Base-by-base conservation (phyloP, 2,113 vertebrate species). In the Periophthalmus modestus region DNA sequence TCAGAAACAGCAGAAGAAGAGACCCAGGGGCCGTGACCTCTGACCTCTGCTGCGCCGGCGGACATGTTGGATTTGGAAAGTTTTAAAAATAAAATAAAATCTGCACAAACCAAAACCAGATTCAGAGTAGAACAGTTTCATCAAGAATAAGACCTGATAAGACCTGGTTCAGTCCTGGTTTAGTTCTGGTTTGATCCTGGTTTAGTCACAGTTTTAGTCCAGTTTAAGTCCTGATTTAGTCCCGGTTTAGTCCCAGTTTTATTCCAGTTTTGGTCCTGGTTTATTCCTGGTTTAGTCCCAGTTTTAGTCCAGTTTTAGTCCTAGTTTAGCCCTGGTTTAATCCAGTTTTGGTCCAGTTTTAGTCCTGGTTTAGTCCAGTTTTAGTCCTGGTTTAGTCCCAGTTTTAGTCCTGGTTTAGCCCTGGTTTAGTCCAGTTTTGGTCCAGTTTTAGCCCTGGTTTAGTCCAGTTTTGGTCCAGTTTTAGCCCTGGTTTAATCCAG, bases 321-420 rank as follows among this genome's bases (percentile, higher is more conserved):
- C 58, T 61, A 28, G 58, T 34, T 61, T 61, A 61, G 58, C 0
- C 58, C 58, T 34, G 28, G 58, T 61, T 61, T 61, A 61, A 28
- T 33, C 58, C 28, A 18, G 58, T 24, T 61, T 61, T 61, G 18
- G 58, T 33, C 58, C 58, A 16, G 58, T 23, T 59, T 59, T 24
- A 59, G 57, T 13, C 57, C 57, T 3, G 58, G 1, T 24, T 24
- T 61, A 24, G 58, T 61, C 16, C 6, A 16, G 58, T 24, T 12
- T 12, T 59, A 11, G 2, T 58, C 13, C 55, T 58, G 55, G 52
- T 24, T 24, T 58, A 24, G 55, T 11, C 55, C 7, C 0, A 5
- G 3, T 9, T 39, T 5, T 0, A 0, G 1, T 4, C 55, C 23
- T 5, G 54, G 54, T 23, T 58, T 58, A 58, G 55, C 3, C 55